These are phyloP conservation scores for Hyppa rectilinea DNA, from an alignment of 2,888 invertebrate genomes.

Conservation along the genomic window DNA sequence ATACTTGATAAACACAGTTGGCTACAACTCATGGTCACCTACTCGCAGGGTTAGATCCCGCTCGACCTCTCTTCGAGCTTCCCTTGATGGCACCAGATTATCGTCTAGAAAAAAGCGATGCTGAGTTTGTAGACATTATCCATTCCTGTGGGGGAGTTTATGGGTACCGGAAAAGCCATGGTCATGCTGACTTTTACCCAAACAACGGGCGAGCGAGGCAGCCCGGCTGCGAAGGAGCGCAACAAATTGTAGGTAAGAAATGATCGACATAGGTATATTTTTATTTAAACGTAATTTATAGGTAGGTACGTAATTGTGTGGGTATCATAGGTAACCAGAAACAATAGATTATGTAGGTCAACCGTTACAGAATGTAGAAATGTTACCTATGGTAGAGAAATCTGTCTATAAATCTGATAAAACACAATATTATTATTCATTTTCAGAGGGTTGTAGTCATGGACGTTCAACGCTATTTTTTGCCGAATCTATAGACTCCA, in stretches of 20 bases:
- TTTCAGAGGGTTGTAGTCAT: constrained; percentile 93
- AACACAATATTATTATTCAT: constrained; percentile 32
- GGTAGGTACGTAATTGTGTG: neutral
- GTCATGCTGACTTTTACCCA: constrained; percentile 94
- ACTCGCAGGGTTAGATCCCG: constrained; percentile 92
- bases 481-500: constrained; percentile 91
- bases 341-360: neutral
- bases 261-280: neutral
- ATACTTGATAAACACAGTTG: neutral
- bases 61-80: constrained; percentile 91
- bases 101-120: constrained; percentile 92
- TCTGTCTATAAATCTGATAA: neutral
- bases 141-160: constrained; percentile 93
- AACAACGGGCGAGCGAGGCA: constrained; percentile 93
- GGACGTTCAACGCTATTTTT: constrained; percentile 92
- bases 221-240: constrained; percentile 91
- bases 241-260: constrained; percentile 78
- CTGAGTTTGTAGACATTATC: constrained; percentile 93
- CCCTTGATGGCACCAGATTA: constrained; percentile 79
- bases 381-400: too few relatives aligned
- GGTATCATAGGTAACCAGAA: neutral
- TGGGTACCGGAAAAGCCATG: constrained; percentile 91
- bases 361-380: neutral
- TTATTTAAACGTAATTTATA: neutral
- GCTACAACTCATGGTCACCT: neutral